These are phyloP conservation scores for Plutomurus gul DNA, from an alignment of 1,140 invertebrate genomes.

Conservation along the genomic window DNA sequence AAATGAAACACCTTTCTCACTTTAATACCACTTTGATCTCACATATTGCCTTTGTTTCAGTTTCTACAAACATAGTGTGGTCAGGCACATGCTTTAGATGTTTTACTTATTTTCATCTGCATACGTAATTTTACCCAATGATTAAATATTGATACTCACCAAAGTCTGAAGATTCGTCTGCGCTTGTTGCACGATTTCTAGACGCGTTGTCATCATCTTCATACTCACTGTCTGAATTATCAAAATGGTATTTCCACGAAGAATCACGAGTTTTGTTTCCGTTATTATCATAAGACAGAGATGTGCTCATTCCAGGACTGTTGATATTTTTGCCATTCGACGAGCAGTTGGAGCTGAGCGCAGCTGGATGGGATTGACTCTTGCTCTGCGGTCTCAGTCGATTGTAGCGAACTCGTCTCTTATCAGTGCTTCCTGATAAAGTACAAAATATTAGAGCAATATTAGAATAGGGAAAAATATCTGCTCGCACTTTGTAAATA, in stretches of 20 bases:
- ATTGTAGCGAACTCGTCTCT: conserved; percentile 44
- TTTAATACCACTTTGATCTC: too few species aligned
- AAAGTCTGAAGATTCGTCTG: conserved; percentile 47
- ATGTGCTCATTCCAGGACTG: conserved; percentile 25
- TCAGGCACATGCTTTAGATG: background rate
- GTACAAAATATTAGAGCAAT: background rate
- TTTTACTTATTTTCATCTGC: background rate
- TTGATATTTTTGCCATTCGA: conserved; percentile 29
- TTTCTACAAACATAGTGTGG: too few species aligned
- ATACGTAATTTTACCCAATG: background rate
- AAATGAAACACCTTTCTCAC: too few species aligned
- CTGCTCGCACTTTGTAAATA: too few species aligned
- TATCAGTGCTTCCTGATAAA: conserved; percentile 13
- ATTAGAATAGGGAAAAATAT: too few species aligned
- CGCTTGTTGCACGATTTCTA: conserved; percentile 32
- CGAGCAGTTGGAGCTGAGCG: conserved; percentile 6
- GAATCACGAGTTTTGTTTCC: conserved; percentile 30
- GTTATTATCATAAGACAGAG: conserved; percentile 35
- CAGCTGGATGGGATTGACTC: conserved; percentile 15
- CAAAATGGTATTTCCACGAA: conserved; percentile 36
- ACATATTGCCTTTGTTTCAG: too few species aligned
- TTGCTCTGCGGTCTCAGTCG: conserved; percentile 36
- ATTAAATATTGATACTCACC: conserved; percentile 31
- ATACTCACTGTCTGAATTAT: conserved; percentile 46
- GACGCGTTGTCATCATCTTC: conserved; percentile 42